phyloP scores from a whole-genome alignment of 1,140 invertebrate species.

The Drosophila obscura region DNA sequence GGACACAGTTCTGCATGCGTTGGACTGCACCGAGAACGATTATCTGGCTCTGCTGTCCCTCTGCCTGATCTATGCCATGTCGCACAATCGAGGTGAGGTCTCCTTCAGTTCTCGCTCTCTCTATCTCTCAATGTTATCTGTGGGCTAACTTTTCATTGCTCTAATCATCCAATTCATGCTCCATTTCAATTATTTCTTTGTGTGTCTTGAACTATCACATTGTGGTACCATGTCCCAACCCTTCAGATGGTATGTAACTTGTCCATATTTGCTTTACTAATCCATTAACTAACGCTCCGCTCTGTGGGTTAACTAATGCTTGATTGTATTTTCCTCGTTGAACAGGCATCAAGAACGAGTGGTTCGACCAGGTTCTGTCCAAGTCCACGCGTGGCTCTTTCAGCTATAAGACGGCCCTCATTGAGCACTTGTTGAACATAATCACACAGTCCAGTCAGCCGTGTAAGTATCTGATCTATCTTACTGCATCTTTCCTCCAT shows the following conservation, averaged over 20 bases:
- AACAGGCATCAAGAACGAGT: constrained; percentile 89
- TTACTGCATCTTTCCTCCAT: not conserved
- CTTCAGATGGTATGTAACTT: constrained; percentile 73
- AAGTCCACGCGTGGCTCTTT: constrained; percentile 72
- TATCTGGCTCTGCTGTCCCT: constrained; percentile 96
- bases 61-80: constrained; percentile 96
- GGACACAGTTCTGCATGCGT: constrained; percentile 92
- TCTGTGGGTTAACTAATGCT: not conserved
- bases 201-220: constrained; percentile 46
- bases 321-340: not conserved
- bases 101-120: not conserved
- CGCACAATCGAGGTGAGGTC: constrained; percentile 94
- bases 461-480: constrained; percentile 85
- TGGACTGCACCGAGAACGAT: constrained; percentile 96
- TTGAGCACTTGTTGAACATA: constrained; percentile 92
- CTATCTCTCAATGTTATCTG: constrained; percentile 22
- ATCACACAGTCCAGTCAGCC: constrained; percentile 92
- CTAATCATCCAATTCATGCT: constrained; percentile 50
- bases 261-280: constrained; percentile 54
- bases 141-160: constrained; percentile 43
- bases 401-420: constrained; percentile 89
- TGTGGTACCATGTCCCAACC: constrained; percentile 41
- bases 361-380: constrained; percentile 88
- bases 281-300: not conserved
- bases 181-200: constrained; percentile 61